These are phyloP conservation scores for Oligia strigilis DNA, from an alignment of 2,888 invertebrate genomes.

Conservation along the genomic window DNA sequence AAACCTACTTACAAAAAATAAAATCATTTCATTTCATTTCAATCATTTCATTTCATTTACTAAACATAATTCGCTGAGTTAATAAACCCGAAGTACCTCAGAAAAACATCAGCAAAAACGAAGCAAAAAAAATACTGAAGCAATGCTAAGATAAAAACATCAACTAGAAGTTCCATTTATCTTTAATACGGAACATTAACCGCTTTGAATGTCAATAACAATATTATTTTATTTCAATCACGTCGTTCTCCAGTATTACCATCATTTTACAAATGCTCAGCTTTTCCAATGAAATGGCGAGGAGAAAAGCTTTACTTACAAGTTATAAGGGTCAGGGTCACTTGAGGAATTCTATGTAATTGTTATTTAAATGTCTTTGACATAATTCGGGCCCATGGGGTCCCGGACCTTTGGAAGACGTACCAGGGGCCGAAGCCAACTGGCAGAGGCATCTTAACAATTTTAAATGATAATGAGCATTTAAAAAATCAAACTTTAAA, in stretches of 20 bases:
- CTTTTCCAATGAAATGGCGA: conserved; percentile 6
- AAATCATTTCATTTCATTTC: no score
- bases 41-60: no score
- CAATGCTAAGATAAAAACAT: conserved; percentile 19
- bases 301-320: background rate
- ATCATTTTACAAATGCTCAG: conserved; percentile 20
- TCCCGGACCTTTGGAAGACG: no score
- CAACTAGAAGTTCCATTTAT: conserved; percentile 21
- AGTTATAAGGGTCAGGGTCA: background rate
- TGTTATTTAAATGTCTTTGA: no score
- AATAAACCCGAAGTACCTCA: background rate
- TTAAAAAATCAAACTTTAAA: no score
- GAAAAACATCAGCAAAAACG: background rate
- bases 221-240: conserved; percentile 49
- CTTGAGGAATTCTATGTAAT: background rate
- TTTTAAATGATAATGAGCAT: no score
- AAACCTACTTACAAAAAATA: no score
- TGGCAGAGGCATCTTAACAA: no score
- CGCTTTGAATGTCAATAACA: conserved; percentile 38
- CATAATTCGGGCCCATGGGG: no score
- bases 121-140: background rate
- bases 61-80: background rate
- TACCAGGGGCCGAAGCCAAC: no score
- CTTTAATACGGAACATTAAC: conserved; percentile 46
- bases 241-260: conserved; percentile 6